These are phyloP conservation scores for Phaedon cochleariae DNA, from an alignment of 2,888 invertebrate species.

Conservation along the genomic window DNA sequence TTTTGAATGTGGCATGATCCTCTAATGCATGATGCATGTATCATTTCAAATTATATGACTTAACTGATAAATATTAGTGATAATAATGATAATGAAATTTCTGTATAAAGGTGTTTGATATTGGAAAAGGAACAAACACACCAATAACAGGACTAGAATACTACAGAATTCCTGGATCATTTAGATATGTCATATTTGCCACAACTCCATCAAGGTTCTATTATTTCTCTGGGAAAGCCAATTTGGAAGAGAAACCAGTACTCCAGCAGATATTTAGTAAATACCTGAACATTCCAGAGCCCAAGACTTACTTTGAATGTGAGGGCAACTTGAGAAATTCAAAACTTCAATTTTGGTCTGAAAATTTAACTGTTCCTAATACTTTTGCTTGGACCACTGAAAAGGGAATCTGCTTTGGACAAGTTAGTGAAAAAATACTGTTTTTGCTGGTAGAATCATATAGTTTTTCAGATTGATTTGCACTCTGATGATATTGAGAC, in stretches of 20 bases:
- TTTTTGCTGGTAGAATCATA: too few relatives aligned
- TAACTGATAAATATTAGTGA: neutral
- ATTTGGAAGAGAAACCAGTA: constrained; percentile 80
- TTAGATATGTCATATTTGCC: constrained; percentile 83
- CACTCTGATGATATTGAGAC: constrained; percentile 64
- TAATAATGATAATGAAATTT: constrained; percentile 22
- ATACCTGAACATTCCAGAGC: constrained; percentile 77
- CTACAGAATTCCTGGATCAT: constrained; percentile 75
- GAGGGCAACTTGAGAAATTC: constrained; percentile 76
- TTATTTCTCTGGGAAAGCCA: constrained; percentile 84
- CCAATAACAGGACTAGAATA: constrained; percentile 90
- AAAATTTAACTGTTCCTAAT: constrained; percentile 74
- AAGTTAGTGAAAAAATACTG: constrained; percentile 70
- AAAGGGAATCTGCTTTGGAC: constrained; percentile 81
- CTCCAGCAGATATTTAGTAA: constrained; percentile 81
- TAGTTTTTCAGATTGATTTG: constrained; percentile 64
- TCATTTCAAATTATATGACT: too few relatives aligned
- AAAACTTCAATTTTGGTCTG: constrained; percentile 79
- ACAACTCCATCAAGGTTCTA: constrained; percentile 86
- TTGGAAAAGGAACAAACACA: constrained; percentile 79
- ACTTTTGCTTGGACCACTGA: constrained; percentile 90
- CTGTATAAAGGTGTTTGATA: constrained; percentile 81
- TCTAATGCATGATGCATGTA: too few relatives aligned
- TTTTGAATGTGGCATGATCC: neutral
- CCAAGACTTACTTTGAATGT: constrained; percentile 73